Evolutionary conservation across 1,140 invertebrate genomes (phyloP).

Genomic region (Zaprionus lachaisei): DNA sequence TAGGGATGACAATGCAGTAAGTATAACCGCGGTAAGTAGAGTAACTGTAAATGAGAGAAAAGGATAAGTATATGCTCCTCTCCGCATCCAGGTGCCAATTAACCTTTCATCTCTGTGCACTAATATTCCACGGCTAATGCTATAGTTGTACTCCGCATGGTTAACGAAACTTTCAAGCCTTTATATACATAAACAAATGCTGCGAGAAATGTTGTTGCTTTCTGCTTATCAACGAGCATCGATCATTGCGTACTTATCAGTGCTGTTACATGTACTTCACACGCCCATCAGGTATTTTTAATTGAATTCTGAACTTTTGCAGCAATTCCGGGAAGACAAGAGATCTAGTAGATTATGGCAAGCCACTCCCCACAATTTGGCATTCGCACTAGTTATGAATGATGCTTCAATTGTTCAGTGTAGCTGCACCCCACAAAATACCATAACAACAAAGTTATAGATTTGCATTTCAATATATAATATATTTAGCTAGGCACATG

Average conservation of each 20-base stretch:
- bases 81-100: neutral
- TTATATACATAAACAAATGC: slow-evolving; percentile 56
- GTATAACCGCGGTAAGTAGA: slow-evolving; percentile 68
- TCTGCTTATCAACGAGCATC: slow-evolving; percentile 35
- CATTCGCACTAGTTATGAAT: slow-evolving; percentile 54
- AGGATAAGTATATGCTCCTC: neutral
- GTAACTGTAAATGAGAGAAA: slow-evolving; percentile 47
- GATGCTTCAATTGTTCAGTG: neutral
- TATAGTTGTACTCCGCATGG: slow-evolving; percentile 63
- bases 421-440: neutral
- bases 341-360: slow-evolving; percentile 2
- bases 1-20: slow-evolving; percentile 57
- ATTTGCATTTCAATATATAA: neutral
- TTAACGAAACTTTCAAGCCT: slow-evolving; percentile 55
- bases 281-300: slow-evolving; percentile 51
- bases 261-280: slow-evolving; percentile 55
- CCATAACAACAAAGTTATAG: neutral
- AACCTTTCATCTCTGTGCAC: slow-evolving; percentile 67
- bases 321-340: slow-evolving; percentile 61
- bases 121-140: slow-evolving; percentile 62
- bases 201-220: slow-evolving; percentile 4
- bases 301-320: slow-evolving; percentile 56
- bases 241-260: slow-evolving; percentile 33
- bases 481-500: slow-evolving; percentile 43
- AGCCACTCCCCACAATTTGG: slow-evolving; percentile 47